Conservation (phyloP, 2,797 vertebrate species). For the Anabacerthia variegaticeps region DNA sequence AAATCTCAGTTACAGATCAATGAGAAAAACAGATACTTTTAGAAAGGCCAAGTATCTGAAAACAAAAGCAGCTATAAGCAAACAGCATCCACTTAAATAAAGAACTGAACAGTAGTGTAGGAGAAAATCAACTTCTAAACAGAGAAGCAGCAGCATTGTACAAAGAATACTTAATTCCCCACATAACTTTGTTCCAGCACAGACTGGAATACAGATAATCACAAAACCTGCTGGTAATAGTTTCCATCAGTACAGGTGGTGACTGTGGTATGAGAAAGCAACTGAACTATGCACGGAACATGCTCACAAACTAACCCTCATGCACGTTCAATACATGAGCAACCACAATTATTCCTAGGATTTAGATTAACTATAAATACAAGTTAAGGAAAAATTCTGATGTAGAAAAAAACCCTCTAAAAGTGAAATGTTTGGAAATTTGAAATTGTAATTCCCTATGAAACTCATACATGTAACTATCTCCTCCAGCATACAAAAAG, state of each 20-base stretch:
- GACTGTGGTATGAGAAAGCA: neutral
- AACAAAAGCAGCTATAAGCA: neutral
- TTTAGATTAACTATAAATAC: neutral
- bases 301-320: neutral
- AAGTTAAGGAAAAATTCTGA: neutral
- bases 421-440: conserved; percentile 18
- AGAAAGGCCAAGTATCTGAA: neutral
- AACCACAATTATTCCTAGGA: neutral
- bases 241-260: neutral
- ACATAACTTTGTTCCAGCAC: neutral
- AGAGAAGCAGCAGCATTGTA: neutral
- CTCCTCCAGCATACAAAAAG: neutral
- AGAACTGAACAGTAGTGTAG: neutral
- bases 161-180: neutral
- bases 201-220: neutral
- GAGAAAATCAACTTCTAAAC: neutral
- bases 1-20: neutral
- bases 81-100: conserved; percentile 4
- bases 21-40: neutral
- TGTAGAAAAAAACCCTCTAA: neutral
- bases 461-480: neutral
- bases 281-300: neutral
- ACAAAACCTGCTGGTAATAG: neutral
- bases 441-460: neutral
- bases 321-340: neutral